Evolutionary conservation across 2,113 vertebrate species (phyloP), one percentile per base, ranked within the genome.

Genomic region (Heterocephalus glaber): DNA sequence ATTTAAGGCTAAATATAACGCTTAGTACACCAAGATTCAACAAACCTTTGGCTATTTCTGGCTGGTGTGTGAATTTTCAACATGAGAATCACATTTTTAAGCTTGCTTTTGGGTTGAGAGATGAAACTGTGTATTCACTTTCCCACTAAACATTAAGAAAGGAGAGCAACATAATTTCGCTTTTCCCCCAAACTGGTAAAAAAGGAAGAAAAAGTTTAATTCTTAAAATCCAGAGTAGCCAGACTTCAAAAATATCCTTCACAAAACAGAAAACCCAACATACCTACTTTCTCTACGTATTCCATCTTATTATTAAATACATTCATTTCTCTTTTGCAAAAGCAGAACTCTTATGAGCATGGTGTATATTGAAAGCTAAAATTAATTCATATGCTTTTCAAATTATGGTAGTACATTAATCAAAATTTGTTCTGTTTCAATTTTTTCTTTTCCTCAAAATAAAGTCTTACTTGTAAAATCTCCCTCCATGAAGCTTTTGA

Each of bases 271-370:
- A 74, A 74, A 13, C 41, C 12, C 72, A 74, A 28, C 41, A 74
- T 74, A 14, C 12, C 72, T 74, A 44, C 24, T 74, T 26, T 26
- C 38, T 72, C 9, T 41, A 44, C 22, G 20, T 28, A 44, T 5
- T 47, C 22, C 65, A 33, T 2, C 9, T 2, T 86, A 2, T 7
- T 89, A 38, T 65, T 61, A 84, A 16, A 60, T 77, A 44, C 16
- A 12, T 10, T 13, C 35, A 3, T 0, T 47, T 2, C 35, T 16
- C 38, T 9, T 22, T n/a, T 22, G 35, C 5, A 10, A 10, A 47
- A 47, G 24, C 22, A n/a, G 35, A 89, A 58, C 0, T 52, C 28
- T 65, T 66, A 68, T 28, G 13, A 68, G 22, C 24, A 33, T 11
- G 72, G 2, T 66, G 7, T 7, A 60, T 24, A 63, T 16, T 86